Percentiles rank a stretch among this genome's conserved stretches.
Conservation (phyloP, 2,888 invertebrate genomes). For the Tenodera sinensis region DNA sequence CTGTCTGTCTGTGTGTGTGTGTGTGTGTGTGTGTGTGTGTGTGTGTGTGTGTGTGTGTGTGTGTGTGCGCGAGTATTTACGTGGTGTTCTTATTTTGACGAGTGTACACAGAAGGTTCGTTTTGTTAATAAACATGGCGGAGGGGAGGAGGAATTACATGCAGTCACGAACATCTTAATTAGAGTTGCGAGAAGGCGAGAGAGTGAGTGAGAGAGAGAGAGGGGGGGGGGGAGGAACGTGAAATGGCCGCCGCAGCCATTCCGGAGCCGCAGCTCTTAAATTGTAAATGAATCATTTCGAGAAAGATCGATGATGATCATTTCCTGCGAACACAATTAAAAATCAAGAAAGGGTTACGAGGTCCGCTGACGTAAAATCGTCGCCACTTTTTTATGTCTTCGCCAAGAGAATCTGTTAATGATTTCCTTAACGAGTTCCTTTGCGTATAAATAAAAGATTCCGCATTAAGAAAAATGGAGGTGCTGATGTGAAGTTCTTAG, state of each 20-base stretch:
- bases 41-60: too few relatives aligned
- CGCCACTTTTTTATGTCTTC: background rate
- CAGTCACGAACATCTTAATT: background rate
- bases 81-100: background rate
- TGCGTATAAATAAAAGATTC: background rate
- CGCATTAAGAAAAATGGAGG: background rate
- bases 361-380: background rate
- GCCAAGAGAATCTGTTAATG: background rate
- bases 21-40: too few relatives aligned
- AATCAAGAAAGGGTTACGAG: background rate
- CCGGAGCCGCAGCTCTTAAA: background rate
- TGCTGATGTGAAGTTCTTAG: background rate
- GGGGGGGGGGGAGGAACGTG: background rate
- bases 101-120: background rate
- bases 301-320: background rate
- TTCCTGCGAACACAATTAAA: background rate
- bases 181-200: background rate
- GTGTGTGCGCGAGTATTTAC: background rate
- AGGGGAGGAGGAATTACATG: background rate
- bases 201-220: background rate
- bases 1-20: too few relatives aligned
- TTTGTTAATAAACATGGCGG: background rate
- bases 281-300: background rate
- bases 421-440: background rate
- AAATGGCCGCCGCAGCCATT: background rate